phyloP scores from a whole-genome alignment of 1,140 invertebrate species.

The Wasmannia auropunctata region DNA sequence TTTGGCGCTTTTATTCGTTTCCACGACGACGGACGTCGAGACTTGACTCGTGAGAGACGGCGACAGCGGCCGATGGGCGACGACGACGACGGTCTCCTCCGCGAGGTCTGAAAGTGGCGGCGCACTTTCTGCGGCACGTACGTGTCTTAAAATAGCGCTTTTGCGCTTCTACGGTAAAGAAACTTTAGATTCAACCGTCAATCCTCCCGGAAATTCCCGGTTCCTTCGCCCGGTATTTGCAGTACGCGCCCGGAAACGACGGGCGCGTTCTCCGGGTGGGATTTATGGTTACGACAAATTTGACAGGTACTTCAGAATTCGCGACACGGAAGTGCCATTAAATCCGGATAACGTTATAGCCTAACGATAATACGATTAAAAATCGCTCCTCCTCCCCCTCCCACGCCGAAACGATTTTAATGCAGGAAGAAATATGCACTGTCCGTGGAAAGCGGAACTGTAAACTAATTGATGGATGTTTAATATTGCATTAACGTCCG shows the following conservation, averaged over 20 bases:
- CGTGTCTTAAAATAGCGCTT: constrained; percentile 58
- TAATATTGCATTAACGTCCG: background rate
- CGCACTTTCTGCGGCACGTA: constrained; percentile 41
- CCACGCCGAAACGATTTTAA: background rate
- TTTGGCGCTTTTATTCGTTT: constrained; percentile 18
- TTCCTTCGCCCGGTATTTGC: constrained; percentile 21
- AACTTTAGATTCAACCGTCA: constrained; percentile 55
- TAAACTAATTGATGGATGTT: background rate
- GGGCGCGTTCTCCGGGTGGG: background rate
- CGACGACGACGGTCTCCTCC: background rate
- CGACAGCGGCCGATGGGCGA: constrained; percentile 3
- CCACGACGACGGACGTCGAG: background rate
- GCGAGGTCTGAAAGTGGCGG: constrained; percentile 15
- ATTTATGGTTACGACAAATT: constrained; percentile 42
- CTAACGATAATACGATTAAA: constrained; percentile 18
- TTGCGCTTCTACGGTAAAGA: constrained; percentile 33
- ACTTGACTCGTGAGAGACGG: background rate
- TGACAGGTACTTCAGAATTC: constrained; percentile 16
- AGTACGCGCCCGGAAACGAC: background rate
- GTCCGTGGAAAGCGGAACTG: background rate
- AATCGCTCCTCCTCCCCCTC: too few species aligned
- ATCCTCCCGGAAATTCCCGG: constrained; percentile 20
- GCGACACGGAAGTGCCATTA: constrained; percentile 7
- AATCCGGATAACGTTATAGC: constrained; percentile 8
- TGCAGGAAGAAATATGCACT: background rate